Conservation (phyloP, 2,888 invertebrate genomes). For the Tetragonisca angustula region DNA sequence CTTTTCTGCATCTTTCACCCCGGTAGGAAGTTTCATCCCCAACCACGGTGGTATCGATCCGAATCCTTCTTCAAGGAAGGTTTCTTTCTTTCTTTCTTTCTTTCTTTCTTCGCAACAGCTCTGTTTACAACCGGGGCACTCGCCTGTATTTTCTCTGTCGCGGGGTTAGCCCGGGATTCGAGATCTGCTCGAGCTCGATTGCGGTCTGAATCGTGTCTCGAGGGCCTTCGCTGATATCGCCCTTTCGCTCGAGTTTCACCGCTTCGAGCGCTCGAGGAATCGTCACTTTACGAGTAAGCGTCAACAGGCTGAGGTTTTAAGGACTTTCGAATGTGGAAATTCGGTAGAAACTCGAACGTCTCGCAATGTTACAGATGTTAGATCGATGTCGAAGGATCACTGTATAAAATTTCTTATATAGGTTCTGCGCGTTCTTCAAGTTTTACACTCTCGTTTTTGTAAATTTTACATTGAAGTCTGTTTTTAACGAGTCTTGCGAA, state of each 20-base stretch:
- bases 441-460: no score
- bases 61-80: slow-evolving; percentile 53
- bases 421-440: no score
- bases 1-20: slow-evolving; percentile 45
- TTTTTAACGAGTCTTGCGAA: no score
- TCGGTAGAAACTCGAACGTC: not conserved
- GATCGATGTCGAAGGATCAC: no score
- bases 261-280: not conserved
- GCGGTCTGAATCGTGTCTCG: slow-evolving; percentile 1
- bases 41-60: slow-evolving; percentile 57
- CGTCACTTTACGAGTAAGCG: no score
- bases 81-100: slow-evolving; percentile 9
- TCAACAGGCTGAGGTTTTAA: no score
- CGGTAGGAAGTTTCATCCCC: slow-evolving; percentile 36
- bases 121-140: slow-evolving; percentile 27
- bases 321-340: no score
- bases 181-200: slow-evolving; percentile 19
- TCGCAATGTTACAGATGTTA: no score
- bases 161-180: slow-evolving; percentile 5
- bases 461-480: no score
- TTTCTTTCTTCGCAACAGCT: slow-evolving; percentile 7
- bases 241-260: not conserved
- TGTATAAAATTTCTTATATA: no score
- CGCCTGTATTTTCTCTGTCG: slow-evolving; percentile 33
- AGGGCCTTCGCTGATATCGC: not conserved